phyloP scores from a whole-genome alignment of 2,888 invertebrate species.

The Metacarcinus magister region DNA sequence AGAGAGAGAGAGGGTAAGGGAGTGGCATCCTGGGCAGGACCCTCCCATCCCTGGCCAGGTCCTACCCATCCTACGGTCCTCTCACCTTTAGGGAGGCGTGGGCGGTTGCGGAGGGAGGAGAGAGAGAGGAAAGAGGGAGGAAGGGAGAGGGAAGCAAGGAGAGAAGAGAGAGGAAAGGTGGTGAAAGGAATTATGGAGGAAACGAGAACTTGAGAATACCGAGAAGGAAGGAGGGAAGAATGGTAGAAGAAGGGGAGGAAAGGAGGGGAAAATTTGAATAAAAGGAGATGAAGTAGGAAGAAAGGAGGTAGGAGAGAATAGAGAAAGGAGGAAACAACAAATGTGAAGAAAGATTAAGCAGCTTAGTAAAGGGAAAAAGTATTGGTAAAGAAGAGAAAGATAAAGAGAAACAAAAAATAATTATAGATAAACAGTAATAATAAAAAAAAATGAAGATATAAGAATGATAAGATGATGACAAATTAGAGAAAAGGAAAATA shows the following conservation, averaged over 20 bases:
- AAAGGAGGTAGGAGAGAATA: too few species aligned
- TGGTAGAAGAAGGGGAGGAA: neutral
- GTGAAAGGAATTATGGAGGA: neutral
- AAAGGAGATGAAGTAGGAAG: too few species aligned
- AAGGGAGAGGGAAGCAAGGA: neutral
- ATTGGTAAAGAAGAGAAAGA: neutral
- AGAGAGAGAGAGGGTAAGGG: neutral
- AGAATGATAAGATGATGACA: neutral
- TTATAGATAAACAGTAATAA: neutral
- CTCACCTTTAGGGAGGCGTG: neutral
- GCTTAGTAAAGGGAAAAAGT: too few species aligned
- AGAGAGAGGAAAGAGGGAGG: neutral
- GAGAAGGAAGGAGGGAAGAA: neutral
- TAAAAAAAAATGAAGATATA: neutral
- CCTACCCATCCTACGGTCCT: neutral
- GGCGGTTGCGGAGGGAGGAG: neutral
- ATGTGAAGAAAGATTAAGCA: too few species aligned
- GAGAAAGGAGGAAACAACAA: too few species aligned
- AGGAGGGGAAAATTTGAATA: too few species aligned
- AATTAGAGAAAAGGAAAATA: neutral
- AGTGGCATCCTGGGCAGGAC: neutral
- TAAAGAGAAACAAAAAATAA: neutral
- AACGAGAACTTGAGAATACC: neutral
- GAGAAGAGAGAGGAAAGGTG: neutral
- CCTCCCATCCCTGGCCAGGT: neutral